Percentiles rank a stretch among this genome's conserved stretches.
Evolutionary conservation across 2,797 vertebrate species (phyloP).

Genomic region (Pristis pectinata): DNA sequence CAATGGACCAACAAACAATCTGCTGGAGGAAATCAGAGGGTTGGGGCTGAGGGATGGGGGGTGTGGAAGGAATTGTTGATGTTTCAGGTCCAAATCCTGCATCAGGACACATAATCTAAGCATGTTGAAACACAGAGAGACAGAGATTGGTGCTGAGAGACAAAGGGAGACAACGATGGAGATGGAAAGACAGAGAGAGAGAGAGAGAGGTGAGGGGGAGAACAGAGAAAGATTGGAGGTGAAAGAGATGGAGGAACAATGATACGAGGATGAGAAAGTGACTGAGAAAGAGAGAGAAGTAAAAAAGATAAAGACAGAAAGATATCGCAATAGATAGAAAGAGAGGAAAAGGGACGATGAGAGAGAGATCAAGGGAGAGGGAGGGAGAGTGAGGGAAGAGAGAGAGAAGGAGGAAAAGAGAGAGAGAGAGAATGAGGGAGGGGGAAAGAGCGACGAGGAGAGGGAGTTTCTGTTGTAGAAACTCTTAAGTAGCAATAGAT

Average conservation of each 20-base stretch:
- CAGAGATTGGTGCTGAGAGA: no score
- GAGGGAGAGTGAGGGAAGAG: no score
- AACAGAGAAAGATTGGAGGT: no score
- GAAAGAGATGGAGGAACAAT: neutral
- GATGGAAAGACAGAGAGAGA: neutral
- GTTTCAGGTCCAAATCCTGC: no score
- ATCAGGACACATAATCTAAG: no score
- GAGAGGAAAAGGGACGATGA: neutral
- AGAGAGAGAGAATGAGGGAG: neutral
- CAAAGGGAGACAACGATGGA: no score
- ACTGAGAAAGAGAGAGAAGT: no score
- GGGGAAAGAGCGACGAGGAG: neutral
- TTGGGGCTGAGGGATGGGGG: no score
- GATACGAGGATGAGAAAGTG: neutral
- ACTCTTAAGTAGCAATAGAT: neutral
- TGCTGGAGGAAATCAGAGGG: no score
- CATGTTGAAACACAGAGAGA: no score
- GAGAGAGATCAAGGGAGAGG: neutral
- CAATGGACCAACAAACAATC: neutral
- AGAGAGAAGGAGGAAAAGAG: neutral
- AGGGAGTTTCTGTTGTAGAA: neutral
- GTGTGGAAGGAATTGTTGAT: no score
- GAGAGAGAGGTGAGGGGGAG: neutral
- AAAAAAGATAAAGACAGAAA: no score
- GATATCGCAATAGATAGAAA: neutral